A percentile compares a stretch with the other conserved stretches of the same genome.
phyloP scores from a whole-genome alignment of 2,797 vertebrate species.

The Acanthurus lineatus region DNA sequence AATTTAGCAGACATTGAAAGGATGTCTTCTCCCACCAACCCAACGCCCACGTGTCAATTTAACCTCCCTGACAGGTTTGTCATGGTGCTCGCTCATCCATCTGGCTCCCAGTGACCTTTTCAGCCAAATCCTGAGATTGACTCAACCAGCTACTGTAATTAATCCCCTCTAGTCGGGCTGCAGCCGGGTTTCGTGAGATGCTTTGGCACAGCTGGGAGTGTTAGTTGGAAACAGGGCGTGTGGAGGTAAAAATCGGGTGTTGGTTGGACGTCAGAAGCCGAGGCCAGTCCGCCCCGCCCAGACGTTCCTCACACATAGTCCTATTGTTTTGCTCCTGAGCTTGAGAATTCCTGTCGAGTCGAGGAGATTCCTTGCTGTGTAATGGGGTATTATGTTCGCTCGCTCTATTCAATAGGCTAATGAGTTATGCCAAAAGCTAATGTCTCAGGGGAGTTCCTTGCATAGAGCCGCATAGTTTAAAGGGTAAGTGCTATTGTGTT shows the following conservation, averaged over 20 bases:
- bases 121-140: slow-evolving; percentile 11
- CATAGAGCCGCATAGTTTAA: slow-evolving; percentile 56
- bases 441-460: slow-evolving; percentile 75
- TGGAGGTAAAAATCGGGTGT: slow-evolving; percentile 63
- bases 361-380: slow-evolving; percentile 80
- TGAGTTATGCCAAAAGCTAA: slow-evolving; percentile 72
- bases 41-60: not conserved
- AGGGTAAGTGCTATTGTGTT: slow-evolving; percentile 75
- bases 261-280: slow-evolving; percentile 70
- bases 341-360: slow-evolving; percentile 78
- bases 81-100: slow-evolving; percentile 12
- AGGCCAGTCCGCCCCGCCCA: slow-evolving; percentile 68
- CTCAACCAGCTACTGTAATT: slow-evolving; percentile 20
- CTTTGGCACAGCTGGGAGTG: slow-evolving; percentile 46
- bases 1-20: not conserved
- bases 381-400: slow-evolving; percentile 83
- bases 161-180: slow-evolving; percentile 33
- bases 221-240: slow-evolving; percentile 69
- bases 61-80: slow-evolving; percentile 7
- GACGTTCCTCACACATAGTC: slow-evolving; percentile 57
- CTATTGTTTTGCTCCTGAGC: slow-evolving; percentile 79
- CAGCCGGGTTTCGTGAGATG: slow-evolving; percentile 57
- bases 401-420: slow-evolving; percentile 79
- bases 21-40: not conserved
- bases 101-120: slow-evolving; percentile 31